Conservation (phyloP, 2,797 vertebrate genomes). For the Peromyscus melanophrys region DNA sequence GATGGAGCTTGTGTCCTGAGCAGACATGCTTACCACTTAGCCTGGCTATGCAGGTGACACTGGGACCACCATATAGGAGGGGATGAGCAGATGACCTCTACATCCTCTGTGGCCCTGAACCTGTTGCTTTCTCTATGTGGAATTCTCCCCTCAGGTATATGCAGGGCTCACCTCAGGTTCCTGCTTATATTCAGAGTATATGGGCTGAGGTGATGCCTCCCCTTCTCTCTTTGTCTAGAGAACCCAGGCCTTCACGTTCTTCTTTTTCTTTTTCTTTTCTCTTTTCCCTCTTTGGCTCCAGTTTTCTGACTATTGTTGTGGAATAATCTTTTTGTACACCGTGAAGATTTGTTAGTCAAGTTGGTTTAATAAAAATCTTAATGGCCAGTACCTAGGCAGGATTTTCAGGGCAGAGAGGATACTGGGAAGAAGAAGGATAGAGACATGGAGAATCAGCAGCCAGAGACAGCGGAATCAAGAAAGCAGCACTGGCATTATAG, state of each 20-base stretch:
- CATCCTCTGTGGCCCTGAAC: neutral
- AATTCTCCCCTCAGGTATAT: neutral
- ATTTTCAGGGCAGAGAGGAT: no score
- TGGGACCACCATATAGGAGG: no score
- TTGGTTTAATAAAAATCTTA: no score
- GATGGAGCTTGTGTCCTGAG: neutral
- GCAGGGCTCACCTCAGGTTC: neutral
- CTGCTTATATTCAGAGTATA: no score
- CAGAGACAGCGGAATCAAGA: no score
- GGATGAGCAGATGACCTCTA: neutral
- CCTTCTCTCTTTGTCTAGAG: neutral
- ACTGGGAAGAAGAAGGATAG: no score
- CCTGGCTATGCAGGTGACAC: neutral
- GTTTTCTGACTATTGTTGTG: neutral
- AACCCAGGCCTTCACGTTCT: neutral
- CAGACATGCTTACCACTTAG: neutral
- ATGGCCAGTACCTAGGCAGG: no score
- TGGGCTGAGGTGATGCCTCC: neutral
- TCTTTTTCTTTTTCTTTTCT: neutral
- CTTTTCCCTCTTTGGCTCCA: neutral
- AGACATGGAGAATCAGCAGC: no score
- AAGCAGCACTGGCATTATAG: no score
- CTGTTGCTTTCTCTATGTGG: neutral
- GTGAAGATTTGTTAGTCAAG: neutral
- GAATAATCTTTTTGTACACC: neutral